phyloP scores from a whole-genome alignment of 2,797 vertebrate genomes.

The Thamnophis elegans region DNA sequence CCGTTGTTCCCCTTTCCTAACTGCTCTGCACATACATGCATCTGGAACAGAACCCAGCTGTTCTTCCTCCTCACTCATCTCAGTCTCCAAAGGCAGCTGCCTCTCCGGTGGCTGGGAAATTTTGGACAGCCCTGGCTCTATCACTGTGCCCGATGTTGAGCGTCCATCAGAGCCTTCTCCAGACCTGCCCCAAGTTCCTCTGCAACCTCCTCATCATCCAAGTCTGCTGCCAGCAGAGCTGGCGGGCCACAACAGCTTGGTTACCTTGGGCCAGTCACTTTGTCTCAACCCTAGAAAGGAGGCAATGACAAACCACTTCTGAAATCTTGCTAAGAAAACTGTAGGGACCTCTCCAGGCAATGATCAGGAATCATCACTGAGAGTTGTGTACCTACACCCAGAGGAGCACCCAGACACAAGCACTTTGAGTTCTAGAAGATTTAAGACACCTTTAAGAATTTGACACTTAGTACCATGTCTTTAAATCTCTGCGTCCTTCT shows the following conservation, averaged over 20 bases:
- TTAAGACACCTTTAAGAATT: neutral
- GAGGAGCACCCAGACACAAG: neutral
- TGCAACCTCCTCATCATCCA: too few relatives aligned
- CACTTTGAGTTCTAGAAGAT: neutral
- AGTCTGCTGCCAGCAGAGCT: too few relatives aligned
- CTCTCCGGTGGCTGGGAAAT: too few relatives aligned
- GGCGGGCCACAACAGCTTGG: neutral
- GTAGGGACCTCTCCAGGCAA: neutral
- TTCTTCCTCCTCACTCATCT: too few relatives aligned
- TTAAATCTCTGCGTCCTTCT: neutral
- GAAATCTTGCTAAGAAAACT: neutral
- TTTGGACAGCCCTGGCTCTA: too few relatives aligned
- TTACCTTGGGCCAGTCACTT: neutral
- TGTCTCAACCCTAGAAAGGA: neutral
- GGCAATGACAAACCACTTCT: neutral
- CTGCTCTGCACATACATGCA: too few relatives aligned
- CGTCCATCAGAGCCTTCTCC: too few relatives aligned
- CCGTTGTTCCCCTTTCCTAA: too few relatives aligned
- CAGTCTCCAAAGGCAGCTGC: too few relatives aligned
- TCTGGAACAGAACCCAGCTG: too few relatives aligned
- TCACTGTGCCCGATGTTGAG: too few relatives aligned
- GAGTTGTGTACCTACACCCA: neutral
- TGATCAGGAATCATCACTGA: neutral
- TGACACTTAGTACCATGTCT: neutral
- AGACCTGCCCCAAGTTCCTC: too few relatives aligned